These are phyloP conservation scores for Oreotrochilus melanogaster DNA, from an alignment of 2,113 vertebrate genomes.

Conservation along the genomic window DNA sequence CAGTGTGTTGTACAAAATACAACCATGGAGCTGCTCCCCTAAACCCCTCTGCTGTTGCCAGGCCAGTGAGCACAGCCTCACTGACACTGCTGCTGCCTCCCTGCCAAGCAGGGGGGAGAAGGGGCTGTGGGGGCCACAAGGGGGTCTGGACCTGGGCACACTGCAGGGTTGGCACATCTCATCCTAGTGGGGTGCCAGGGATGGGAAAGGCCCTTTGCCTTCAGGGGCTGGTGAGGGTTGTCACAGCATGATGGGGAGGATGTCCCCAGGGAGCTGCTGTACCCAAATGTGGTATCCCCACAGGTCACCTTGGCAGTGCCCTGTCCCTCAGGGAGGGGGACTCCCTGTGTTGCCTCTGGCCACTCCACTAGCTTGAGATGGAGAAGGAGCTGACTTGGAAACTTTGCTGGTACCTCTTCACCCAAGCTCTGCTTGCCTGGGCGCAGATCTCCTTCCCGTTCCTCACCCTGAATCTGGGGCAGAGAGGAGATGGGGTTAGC, in stretches of 20 bases:
- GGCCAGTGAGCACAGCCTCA: accelerated
- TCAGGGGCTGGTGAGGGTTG: not conserved
- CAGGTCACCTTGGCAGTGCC: accelerated
- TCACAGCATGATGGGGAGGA: accelerated
- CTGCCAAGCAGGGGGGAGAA: not conserved
- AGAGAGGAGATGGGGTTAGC: accelerated
- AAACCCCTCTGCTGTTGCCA: not conserved
- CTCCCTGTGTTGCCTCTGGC: accelerated
- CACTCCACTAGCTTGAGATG: not conserved
- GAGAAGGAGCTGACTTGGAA: slow-evolving; percentile 56
- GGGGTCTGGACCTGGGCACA: not conserved
- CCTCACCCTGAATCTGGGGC: slow-evolving; percentile 43
- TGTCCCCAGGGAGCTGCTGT: not conserved
- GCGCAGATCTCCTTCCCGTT: slow-evolving; percentile 52
- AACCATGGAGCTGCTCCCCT: not conserved
- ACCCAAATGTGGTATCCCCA: not conserved
- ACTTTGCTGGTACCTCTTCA: slow-evolving; percentile 59
- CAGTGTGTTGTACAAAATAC: not conserved
- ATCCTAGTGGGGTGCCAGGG: accelerated
- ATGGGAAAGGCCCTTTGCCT: not conserved
- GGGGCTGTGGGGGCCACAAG: not conserved
- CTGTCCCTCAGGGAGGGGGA: accelerated
- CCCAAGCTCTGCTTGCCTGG: not conserved
- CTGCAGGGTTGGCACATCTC: accelerated
- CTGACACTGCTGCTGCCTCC: not conserved